These are phyloP conservation scores for Centropus unirufus DNA, from an alignment of 2,113 vertebrate genomes.

Conservation along the genomic window DNA sequence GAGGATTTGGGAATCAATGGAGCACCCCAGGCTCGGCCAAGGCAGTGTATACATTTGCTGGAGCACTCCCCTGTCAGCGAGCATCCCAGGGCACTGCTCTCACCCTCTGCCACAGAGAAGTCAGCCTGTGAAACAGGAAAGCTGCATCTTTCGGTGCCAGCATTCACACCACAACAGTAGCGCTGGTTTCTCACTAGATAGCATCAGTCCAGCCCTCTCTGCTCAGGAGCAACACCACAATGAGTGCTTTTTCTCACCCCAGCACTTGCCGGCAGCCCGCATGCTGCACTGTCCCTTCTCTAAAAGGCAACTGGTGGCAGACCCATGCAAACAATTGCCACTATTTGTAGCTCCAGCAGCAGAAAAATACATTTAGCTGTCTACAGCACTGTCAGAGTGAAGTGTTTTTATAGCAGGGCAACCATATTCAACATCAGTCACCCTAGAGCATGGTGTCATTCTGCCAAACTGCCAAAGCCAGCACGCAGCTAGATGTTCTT, in stretches of 20 bases:
- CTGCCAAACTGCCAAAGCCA: background rate
- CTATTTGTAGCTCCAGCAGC: background rate
- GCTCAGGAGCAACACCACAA: background rate
- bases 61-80: background rate
- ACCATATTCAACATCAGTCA: background rate
- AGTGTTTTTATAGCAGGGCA: background rate
- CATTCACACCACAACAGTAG: background rate
- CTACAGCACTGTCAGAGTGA: background rate
- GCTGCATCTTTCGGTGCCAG: background rate
- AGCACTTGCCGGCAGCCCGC: background rate
- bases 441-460: background rate
- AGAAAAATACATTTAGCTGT: background rate
- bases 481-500: background rate
- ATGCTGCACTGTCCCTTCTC: background rate
- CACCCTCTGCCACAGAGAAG: background rate
- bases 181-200: background rate
- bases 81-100: background rate
- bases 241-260: background rate
- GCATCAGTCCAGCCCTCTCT: background rate
- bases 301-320: background rate
- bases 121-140: conserved; percentile 9
- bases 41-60: background rate
- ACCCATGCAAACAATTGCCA: background rate
- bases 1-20: background rate
- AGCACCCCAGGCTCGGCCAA: background rate